Conservation (phyloP, 2,113 vertebrate species). For the Zosterops pallidus region DNA sequence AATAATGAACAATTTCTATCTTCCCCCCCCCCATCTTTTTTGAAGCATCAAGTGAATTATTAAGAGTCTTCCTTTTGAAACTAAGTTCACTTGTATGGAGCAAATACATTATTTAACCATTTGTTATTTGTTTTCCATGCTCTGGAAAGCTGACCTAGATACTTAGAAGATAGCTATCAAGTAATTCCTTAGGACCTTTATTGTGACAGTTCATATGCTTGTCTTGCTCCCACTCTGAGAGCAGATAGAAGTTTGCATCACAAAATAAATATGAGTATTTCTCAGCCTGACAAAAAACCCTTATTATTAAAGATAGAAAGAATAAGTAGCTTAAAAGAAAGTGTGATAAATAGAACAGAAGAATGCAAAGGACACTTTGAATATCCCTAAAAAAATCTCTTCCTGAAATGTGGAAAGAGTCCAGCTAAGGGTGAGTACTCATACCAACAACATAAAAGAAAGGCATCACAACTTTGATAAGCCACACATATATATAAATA, state of each 20-base stretch:
- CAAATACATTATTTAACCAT: conserved; percentile 2
- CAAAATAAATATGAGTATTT: background rate
- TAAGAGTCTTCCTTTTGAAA: background rate
- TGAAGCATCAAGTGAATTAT: background rate
- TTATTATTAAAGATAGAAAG: background rate
- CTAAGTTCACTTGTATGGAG: background rate
- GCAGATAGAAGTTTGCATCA: background rate
- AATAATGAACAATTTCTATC: background rate
- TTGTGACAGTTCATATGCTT: background rate
- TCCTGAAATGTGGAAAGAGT: background rate
- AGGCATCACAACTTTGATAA: background rate
- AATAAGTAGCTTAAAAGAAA: background rate
- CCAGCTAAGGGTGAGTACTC: background rate
- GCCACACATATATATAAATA: background rate
- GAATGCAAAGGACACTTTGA: background rate
- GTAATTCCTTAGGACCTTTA: background rate
- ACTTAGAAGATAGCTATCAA: background rate
- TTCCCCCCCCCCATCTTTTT: background rate
- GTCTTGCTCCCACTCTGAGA: background rate
- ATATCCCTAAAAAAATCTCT: background rate
- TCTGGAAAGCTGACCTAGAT: background rate
- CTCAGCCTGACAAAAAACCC: background rate
- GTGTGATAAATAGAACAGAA: background rate
- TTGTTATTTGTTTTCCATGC: background rate
- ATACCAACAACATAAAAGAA: background rate